These are phyloP conservation scores for Chascanopsetta lugubris DNA, from an alignment of 2,113 vertebrate species.

Conservation along the genomic window DNA sequence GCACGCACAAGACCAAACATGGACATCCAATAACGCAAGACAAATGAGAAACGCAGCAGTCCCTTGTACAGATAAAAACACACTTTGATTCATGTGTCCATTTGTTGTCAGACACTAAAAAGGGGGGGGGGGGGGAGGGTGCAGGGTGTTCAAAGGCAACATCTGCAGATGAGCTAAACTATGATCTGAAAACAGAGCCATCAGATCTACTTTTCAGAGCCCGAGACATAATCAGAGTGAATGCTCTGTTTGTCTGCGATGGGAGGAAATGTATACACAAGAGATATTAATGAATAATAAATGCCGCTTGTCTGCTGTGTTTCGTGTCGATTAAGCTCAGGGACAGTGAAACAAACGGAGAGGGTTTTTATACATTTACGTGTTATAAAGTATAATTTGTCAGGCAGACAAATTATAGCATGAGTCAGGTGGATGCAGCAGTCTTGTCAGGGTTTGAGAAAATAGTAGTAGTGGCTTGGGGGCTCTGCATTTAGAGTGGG, in stretches of 20 bases:
- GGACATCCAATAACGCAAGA: background rate
- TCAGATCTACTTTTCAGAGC: background rate
- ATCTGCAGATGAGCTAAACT: background rate
- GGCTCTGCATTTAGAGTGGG: too few relatives aligned
- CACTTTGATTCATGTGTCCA: background rate
- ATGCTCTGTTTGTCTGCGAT: slow-evolving; percentile 15
- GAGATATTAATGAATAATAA: slow-evolving; percentile 21
- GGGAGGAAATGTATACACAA: background rate
- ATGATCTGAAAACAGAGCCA: background rate
- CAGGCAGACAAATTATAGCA: background rate
- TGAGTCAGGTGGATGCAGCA: background rate
- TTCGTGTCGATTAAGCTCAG: background rate
- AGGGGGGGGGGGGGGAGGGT: too few relatives aligned
- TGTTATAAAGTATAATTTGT: background rate
- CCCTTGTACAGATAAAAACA: slow-evolving; percentile 1
- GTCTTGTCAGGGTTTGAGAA: background rate
- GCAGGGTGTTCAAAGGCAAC: background rate
- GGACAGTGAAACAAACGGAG: background rate
- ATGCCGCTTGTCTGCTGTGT: slow-evolving; percentile 3
- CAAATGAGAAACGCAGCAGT: background rate
- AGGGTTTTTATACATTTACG: background rate
- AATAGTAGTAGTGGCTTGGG: background rate
- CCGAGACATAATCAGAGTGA: background rate
- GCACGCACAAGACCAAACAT: background rate
- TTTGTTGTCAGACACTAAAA: slow-evolving; percentile 1